phyloP scores from a whole-genome alignment of 2,888 invertebrate genomes.

The Euzetes globulus region DNA sequence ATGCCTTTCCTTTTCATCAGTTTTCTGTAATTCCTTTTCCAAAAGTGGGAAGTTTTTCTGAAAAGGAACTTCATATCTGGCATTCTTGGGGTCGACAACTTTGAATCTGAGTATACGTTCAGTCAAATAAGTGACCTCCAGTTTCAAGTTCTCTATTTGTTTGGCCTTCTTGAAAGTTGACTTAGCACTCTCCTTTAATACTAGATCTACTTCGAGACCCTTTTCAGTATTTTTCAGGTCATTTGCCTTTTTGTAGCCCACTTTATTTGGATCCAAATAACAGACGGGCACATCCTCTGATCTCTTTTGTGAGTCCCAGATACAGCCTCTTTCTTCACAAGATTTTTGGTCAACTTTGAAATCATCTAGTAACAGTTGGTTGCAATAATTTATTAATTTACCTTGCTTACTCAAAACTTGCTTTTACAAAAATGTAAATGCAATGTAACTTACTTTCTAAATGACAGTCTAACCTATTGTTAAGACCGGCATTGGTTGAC shows the following conservation, averaged over 20 bases:
- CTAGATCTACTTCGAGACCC: background rate
- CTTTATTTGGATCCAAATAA: background rate
- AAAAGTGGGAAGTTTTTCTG: slow-evolving; percentile 36
- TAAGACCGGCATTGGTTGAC: too few species aligned
- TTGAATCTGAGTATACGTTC: slow-evolving; percentile 37
- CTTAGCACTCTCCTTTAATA: background rate
- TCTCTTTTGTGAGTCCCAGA: background rate
- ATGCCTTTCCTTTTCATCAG: background rate
- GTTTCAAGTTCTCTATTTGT: slow-evolving; percentile 8
- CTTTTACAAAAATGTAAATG: too few species aligned
- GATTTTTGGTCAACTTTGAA: background rate
- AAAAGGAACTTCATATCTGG: slow-evolving; percentile 39
- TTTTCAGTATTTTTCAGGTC: background rate
- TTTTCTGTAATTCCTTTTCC: background rate
- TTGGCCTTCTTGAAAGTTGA: background rate
- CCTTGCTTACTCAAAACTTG: too few species aligned
- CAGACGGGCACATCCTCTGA: background rate
- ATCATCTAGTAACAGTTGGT: background rate
- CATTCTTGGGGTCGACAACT: slow-evolving; percentile 33
- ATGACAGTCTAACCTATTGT: too few species aligned
- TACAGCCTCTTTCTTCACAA: background rate
- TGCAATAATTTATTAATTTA: too few species aligned
- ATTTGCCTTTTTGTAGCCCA: background rate
- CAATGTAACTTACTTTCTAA: too few species aligned
- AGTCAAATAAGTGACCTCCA: slow-evolving; percentile 36